Evolutionary conservation across 1,140 invertebrate genomes (phyloP).

Genomic region (Leptinotarsa defecta): DNA sequence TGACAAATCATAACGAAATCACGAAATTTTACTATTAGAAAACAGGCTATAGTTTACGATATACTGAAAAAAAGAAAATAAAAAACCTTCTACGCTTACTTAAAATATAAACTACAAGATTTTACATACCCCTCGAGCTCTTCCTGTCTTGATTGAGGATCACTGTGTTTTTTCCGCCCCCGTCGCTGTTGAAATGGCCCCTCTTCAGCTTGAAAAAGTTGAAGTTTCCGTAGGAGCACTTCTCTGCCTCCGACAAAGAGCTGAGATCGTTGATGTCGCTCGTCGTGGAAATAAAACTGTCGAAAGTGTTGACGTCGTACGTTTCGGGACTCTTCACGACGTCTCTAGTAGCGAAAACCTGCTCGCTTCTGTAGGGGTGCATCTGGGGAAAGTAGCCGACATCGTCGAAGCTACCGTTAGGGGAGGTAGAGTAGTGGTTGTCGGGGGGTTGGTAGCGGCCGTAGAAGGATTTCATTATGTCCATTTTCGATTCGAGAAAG

Average conservation of each 20-base stretch:
- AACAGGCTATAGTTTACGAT: not conserved
- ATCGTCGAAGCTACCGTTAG: not conserved
- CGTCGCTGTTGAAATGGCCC: slow-evolving; percentile 12
- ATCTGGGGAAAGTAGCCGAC: slow-evolving; percentile 12
- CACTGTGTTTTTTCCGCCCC: slow-evolving; percentile 9
- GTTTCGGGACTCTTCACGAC: slow-evolving; percentile 16
- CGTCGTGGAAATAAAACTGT: slow-evolving; percentile 22
- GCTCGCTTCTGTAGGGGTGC: slow-evolving; percentile 1
- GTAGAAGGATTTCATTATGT: slow-evolving; percentile 44
- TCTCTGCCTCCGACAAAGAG: slow-evolving; percentile 31
- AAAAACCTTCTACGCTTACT: too few species aligned
- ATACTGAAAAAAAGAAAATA: too few species aligned
- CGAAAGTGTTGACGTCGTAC: slow-evolving; percentile 29
- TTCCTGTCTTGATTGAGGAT: slow-evolving; percentile 26
- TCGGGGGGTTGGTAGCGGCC: slow-evolving; percentile 22
- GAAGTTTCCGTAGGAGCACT: slow-evolving; percentile 29
- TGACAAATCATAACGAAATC: not conserved
- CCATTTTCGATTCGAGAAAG: slow-evolving; percentile 26
- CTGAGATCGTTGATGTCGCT: slow-evolving; percentile 21
- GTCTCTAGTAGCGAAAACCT: slow-evolving; percentile 4
- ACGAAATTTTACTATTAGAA: too few species aligned
- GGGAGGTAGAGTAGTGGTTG: slow-evolving; percentile 15
- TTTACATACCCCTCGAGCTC: slow-evolving; percentile 19
- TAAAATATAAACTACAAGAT: too few species aligned
- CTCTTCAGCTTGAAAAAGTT: slow-evolving; percentile 31